phyloP scores from a whole-genome alignment of 2,797 vertebrate genomes.

The Peromyscus aztecus region DNA sequence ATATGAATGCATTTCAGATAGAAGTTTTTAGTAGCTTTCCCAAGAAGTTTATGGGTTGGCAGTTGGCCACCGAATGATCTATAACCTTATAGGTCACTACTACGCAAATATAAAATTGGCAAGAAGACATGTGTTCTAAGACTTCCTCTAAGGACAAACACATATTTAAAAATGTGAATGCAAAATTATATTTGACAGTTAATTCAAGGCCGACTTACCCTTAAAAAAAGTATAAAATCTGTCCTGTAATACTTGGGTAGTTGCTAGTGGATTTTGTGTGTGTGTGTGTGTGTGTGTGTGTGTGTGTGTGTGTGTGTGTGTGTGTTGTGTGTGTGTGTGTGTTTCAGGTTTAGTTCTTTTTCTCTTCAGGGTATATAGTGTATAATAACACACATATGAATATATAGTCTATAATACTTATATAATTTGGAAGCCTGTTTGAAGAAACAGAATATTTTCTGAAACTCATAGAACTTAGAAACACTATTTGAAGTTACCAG shows the following conservation, averaged over 20 bases:
- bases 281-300: slow-evolving; percentile 50
- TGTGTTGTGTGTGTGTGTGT: too few relatives aligned
- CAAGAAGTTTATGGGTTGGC: slow-evolving; percentile 85
- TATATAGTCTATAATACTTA: background rate
- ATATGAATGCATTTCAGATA: slow-evolving; percentile 85
- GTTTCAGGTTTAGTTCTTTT: background rate
- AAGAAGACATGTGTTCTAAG: slow-evolving; percentile 81
- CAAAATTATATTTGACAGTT: slow-evolving; percentile 88
- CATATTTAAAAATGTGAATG: slow-evolving; percentile 85
- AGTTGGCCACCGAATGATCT: slow-evolving; percentile 85
- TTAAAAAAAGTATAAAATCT: slow-evolving; percentile 81
- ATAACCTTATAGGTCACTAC: slow-evolving; percentile 86
- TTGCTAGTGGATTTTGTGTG: slow-evolving; percentile 49
- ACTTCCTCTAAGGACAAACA: slow-evolving; percentile 86
- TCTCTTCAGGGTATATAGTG: background rate
- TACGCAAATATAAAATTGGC: slow-evolving; percentile 88
- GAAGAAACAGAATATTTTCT: background rate
- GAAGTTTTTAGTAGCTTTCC: slow-evolving; percentile 86
- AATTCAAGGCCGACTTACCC: slow-evolving; percentile 85
- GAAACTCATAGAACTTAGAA: background rate
- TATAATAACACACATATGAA: background rate
- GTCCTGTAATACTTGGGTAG: slow-evolving; percentile 74
- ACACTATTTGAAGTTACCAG: slow-evolving; percentile 45
- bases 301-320: too few relatives aligned
- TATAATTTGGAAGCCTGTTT: slow-evolving; percentile 43